Conservation (phyloP, 2,888 invertebrate species). For the Penaeus monodon region DNA sequence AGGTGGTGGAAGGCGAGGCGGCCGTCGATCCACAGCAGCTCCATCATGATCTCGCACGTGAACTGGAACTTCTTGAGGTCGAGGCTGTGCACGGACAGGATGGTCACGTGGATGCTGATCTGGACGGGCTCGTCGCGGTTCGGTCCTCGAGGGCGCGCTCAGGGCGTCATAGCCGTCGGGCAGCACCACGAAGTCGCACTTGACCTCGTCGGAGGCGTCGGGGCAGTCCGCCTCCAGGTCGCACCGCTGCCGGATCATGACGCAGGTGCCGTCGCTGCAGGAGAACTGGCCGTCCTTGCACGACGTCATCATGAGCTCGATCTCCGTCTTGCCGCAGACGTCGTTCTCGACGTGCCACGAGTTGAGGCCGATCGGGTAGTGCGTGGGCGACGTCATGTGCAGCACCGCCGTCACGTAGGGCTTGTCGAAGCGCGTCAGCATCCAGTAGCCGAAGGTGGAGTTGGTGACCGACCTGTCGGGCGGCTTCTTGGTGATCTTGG, state of each 20-base stretch:
- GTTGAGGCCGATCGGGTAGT: conserved; percentile 22
- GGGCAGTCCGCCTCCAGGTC: conserved; percentile 32
- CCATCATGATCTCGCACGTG: conserved; percentile 7
- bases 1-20: conserved; percentile 18
- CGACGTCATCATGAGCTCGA: conserved; percentile 21
- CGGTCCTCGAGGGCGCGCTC: background rate
- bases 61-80: conserved; percentile 21
- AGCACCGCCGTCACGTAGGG: background rate
- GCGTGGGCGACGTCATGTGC: background rate
- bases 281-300: conserved; percentile 21
- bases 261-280: conserved; percentile 16
- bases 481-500: conserved; percentile 1
- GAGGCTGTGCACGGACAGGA: conserved; percentile 9
- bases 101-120: background rate
- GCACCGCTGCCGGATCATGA: conserved; percentile 8
- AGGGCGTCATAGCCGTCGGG: conserved; percentile 11
- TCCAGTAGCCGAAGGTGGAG: conserved; percentile 21
- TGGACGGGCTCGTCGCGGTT: conserved; percentile 3
- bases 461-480: background rate
- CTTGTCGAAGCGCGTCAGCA: background rate
- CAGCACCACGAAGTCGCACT: background rate
- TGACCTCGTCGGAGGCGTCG: conserved; percentile 22
- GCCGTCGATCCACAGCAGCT: conserved; percentile 8
- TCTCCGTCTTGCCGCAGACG: conserved; percentile 13
- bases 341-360: conserved; percentile 17